A percentile compares a stretch with the other conserved stretches of the same genome.
Conservation (phyloP, 2,888 invertebrate genomes). For the Lithodes maja region DNA sequence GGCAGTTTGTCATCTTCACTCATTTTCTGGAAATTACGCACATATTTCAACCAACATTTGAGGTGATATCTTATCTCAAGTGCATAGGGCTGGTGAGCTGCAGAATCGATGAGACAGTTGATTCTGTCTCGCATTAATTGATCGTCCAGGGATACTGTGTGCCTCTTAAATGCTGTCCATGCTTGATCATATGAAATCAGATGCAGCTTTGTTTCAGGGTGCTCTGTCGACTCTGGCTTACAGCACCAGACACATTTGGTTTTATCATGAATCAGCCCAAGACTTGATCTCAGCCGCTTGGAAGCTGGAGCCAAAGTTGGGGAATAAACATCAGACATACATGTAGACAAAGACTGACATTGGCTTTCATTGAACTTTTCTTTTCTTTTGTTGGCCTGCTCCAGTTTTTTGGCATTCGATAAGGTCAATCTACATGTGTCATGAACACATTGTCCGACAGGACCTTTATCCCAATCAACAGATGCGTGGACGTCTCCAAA, state of each 20-base stretch:
- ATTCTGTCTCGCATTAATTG: conserved; percentile 27
- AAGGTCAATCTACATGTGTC: conserved; percentile 14
- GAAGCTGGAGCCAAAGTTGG: background rate
- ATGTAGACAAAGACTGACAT: background rate
- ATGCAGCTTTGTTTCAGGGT: conserved; percentile 17
- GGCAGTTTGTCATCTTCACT: conserved; percentile 18
- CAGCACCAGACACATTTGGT: conserved; percentile 18
- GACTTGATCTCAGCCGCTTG: background rate
- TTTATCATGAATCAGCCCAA: conserved; percentile 10
- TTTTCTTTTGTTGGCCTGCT: conserved; percentile 13
- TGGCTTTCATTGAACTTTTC: background rate
- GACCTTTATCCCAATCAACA: conserved; percentile 24
- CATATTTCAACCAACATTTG: conserved; percentile 21
- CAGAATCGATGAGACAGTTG: conserved; percentile 10
- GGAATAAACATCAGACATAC: background rate
- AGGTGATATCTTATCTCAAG: conserved; percentile 12
- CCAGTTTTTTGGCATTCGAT: conserved; percentile 10
- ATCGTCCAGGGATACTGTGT: conserved; percentile 14
- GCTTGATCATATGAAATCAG: conserved; percentile 10
- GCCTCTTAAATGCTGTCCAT: conserved; percentile 9
- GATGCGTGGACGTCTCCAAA: conserved; percentile 20
- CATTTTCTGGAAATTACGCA: conserved; percentile 33
- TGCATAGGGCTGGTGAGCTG: background rate
- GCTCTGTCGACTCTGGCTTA: conserved; percentile 20
- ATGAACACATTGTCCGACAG: conserved; percentile 7